These are phyloP conservation scores for Oligia latruncula DNA, from an alignment of 2,888 invertebrate genomes.

Conservation along the genomic window DNA sequence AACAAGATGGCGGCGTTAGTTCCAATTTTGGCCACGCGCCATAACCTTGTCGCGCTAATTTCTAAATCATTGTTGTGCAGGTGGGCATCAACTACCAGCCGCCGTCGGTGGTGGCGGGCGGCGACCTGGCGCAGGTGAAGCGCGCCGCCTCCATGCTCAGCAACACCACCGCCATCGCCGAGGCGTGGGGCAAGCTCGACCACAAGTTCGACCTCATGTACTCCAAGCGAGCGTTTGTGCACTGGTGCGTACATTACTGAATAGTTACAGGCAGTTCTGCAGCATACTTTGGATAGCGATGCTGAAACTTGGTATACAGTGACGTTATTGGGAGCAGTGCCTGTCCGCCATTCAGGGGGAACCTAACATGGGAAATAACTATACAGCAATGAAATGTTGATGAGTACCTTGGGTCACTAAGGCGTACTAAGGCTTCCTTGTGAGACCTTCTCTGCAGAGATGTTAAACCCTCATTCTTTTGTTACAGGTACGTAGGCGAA, in stretches of 20 bases:
- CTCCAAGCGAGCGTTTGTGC: constrained; percentile 97
- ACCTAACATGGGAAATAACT: not conserved
- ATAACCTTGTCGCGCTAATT: not conserved
- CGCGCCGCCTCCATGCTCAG: constrained; percentile 97
- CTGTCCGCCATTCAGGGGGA: too few species aligned
- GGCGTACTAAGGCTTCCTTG: too few species aligned
- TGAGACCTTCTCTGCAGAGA: not conserved
- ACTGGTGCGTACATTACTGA: constrained; percentile 92
- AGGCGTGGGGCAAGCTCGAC: constrained; percentile 97
- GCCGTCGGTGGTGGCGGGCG: constrained; percentile 94
- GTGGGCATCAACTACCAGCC: constrained; percentile 95
- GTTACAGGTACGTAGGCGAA: constrained; percentile 93
- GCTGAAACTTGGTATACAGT: not conserved
- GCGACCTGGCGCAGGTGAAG: constrained; percentile 95
- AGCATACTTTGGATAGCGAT: not conserved
- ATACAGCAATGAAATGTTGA: not conserved
- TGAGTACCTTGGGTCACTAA: not conserved
- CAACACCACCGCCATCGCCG: constrained; percentile 97
- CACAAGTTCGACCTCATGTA: constrained; percentile 99
- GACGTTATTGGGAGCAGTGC: not conserved
- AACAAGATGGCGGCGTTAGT: too few species aligned
- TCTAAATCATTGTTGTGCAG: constrained; percentile 64
- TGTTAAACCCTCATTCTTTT: not conserved
- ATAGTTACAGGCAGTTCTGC: not conserved
- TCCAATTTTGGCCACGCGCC: too few species aligned